phyloP scores from a whole-genome alignment of 2,797 vertebrate species.

The Coranthus polyacanthus region DNA sequence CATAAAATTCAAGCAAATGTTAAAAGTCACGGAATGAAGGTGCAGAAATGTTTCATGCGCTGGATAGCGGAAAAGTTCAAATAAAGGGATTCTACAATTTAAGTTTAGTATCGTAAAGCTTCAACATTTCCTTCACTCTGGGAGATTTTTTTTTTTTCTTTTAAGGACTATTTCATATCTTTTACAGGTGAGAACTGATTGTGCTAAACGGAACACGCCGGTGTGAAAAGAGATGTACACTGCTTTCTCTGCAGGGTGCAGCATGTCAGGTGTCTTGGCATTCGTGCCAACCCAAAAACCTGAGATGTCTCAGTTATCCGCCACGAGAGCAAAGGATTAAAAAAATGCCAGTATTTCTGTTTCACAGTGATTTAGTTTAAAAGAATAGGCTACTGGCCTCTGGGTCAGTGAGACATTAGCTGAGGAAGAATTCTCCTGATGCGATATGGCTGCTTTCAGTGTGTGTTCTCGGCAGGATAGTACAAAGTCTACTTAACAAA shows the following conservation, averaged over 20 bases:
- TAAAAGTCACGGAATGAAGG: constrained; percentile 3
- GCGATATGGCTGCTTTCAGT: background rate
- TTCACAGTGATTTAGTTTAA: constrained; percentile 26
- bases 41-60: background rate
- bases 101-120: too few species aligned
- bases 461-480: background rate
- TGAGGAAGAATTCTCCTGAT: background rate
- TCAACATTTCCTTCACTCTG: too few species aligned
- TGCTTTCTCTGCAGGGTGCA: constrained; percentile 10
- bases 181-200: background rate
- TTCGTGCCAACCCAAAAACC: constrained; percentile 11
- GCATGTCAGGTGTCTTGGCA: constrained; percentile 2
- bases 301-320: background rate
- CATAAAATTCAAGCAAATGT: constrained; percentile 13
- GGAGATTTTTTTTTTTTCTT: too few species aligned
- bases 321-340: background rate
- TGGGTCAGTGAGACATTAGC: constrained; percentile 29
- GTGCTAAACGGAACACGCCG: constrained; percentile 14
- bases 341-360: constrained; percentile 10
- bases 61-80: too few species aligned
- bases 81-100: too few species aligned
- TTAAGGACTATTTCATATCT: constrained; percentile 11
- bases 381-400: background rate
- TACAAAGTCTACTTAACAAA: background rate
- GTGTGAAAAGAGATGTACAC: constrained; percentile 13